Evolutionary conservation across 2,888 invertebrate species (phyloP).

Genomic region (Blera fallax): DNA sequence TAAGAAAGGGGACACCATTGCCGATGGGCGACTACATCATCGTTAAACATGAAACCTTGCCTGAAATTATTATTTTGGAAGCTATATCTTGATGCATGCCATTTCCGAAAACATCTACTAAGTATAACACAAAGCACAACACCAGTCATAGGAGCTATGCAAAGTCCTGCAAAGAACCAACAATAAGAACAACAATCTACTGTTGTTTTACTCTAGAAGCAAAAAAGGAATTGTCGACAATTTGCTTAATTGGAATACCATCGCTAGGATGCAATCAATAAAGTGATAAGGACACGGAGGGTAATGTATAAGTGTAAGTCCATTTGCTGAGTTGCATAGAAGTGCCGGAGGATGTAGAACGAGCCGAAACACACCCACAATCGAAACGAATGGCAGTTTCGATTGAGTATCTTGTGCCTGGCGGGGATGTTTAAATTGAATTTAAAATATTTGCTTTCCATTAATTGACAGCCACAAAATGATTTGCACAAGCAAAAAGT

Average conservation of each 20-base stretch:
- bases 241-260: slow-evolving; percentile 33
- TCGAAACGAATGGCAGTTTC: not conserved
- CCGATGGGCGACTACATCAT: not conserved
- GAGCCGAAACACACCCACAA: not conserved
- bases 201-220: not conserved
- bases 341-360: not conserved
- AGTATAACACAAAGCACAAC: not conserved
- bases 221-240: slow-evolving; percentile 15
- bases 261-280: slow-evolving; percentile 18
- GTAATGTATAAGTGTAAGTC: slow-evolving; percentile 2
- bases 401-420: not conserved
- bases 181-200: not conserved
- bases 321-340: not conserved
- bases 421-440: not conserved
- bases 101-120: slow-evolving; percentile 18
- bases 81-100: slow-evolving; percentile 23
- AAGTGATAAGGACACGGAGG: slow-evolving; percentile 7
- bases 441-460: not conserved
- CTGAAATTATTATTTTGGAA: slow-evolving; percentile 26
- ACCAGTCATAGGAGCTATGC: not conserved
- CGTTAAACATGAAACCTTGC: slow-evolving; percentile 2
- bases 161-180: not conserved
- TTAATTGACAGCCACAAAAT: too few relatives aligned
- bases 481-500: too few relatives aligned
- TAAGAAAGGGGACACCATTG: not conserved